Conservation (phyloP, 1,140 invertebrate genomes). For the Heterodera schachtii region DNA sequence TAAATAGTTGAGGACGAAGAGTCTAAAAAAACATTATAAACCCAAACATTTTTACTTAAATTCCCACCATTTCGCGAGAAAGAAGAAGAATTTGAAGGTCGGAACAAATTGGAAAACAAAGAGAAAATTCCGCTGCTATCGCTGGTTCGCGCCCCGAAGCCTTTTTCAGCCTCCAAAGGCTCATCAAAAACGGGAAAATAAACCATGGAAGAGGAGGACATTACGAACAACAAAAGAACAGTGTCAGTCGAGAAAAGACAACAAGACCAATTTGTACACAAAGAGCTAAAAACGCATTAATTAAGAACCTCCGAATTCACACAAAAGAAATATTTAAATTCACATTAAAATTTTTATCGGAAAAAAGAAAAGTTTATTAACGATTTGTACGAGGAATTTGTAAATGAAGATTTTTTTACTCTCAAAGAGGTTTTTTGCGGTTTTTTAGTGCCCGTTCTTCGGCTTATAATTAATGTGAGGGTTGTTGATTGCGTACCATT, state of each 20-base stretch:
- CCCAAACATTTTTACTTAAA: neutral
- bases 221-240: neutral
- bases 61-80: neutral
- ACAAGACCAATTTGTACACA: neutral
- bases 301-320: no score
- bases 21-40: neutral
- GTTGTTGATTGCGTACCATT: no score
- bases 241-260: neutral
- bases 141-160: neutral
- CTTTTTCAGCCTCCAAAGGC: neutral
- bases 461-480: no score
- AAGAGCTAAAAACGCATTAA: neutral
- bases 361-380: no score
- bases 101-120: slow-evolving; percentile 23
- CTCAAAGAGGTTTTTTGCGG: no score
- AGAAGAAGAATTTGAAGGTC: slow-evolving; percentile 12
- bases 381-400: no score
- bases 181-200: slow-evolving; percentile 28
- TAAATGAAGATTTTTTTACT: no score
- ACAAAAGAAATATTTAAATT: no score
- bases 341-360: no score
- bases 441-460: no score
- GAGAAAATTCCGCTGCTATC: slow-evolving; percentile 17
- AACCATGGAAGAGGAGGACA: slow-evolving; percentile 17
- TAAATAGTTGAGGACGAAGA: neutral